Evolutionary conservation across 1,140 invertebrate genomes (phyloP).

Genomic region (Zaprionus capensis): DNA sequence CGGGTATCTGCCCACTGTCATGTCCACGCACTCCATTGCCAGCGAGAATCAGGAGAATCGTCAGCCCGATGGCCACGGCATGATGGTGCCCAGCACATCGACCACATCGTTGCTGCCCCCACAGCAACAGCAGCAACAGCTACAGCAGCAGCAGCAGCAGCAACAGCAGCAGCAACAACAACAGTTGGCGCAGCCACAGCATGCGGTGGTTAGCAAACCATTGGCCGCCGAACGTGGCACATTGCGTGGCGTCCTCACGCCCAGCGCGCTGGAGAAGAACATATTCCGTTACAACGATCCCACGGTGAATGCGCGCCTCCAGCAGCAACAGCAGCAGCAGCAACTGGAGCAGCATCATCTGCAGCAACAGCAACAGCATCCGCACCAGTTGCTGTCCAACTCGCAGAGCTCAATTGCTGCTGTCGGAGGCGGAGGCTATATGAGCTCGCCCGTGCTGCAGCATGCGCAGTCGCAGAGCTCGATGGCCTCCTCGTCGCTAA

Average conservation of each 20-base stretch:
- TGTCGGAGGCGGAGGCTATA: conserved; percentile 35
- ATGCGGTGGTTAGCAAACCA: conserved; percentile 74
- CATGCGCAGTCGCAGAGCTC: conserved; percentile 85
- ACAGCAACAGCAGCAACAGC: conserved; percentile 23
- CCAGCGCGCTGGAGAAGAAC: conserved; percentile 85
- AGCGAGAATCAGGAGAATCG: conserved; percentile 83
- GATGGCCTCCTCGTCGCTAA: conserved; percentile 85
- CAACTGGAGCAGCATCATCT: conserved; percentile 38
- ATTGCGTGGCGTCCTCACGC: conserved; percentile 80
- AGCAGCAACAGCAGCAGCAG: conserved; percentile 45
- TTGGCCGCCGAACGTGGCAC: conserved; percentile 79
- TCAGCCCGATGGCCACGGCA: conserved; percentile 47
- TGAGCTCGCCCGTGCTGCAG: conserved; percentile 67
- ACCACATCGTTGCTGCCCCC: conserved; percentile 18
- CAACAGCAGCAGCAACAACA: conserved; percentile 59
- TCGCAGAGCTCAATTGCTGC: conserved; percentile 78
- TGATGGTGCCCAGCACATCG: conserved; percentile 12
- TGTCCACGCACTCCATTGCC: conserved; percentile 67
- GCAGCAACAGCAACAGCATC: conserved; percentile 19
- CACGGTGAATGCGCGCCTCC: conserved; percentile 85
- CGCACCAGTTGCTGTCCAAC: conserved; percentile 71
- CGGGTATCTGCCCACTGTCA: conserved; percentile 65
- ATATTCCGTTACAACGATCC: conserved; percentile 89
- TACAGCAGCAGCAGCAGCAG: conserved; percentile 32
- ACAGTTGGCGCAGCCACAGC: conserved; percentile 76